Conservation (phyloP, 2,888 invertebrate genomes). For the Ichneumoninae sp. region DNA sequence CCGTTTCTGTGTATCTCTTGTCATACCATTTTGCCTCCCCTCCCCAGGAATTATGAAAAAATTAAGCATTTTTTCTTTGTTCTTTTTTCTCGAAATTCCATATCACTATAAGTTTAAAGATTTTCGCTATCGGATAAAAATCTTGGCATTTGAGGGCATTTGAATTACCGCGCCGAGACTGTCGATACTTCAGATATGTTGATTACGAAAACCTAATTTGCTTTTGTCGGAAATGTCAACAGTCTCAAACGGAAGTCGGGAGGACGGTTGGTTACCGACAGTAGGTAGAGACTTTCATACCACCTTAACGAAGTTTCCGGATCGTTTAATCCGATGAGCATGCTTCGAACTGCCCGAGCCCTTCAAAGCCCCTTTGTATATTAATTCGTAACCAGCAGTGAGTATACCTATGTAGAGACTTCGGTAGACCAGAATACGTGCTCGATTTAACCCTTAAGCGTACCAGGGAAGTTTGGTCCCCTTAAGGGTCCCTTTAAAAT, state of each 20-base stretch:
- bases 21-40: slow-evolving; percentile 24
- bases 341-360: too few relatives aligned
- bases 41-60: neutral
- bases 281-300: neutral
- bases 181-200: neutral
- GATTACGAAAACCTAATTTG: neutral
- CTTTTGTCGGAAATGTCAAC: neutral
- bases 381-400: too few relatives aligned
- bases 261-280: neutral
- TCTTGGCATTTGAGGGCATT: neutral
- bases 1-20: neutral
- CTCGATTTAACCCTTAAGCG: too few relatives aligned
- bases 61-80: neutral
- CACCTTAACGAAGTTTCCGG: neutral
- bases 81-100: neutral
- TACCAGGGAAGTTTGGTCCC: too few relatives aligned
- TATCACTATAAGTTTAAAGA: neutral
- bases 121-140: neutral
- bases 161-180: neutral
- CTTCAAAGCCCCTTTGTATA: too few relatives aligned
- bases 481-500: too few relatives aligned
- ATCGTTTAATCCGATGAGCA: neutral
- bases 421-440: too few relatives aligned
- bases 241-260: neutral
- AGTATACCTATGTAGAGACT: too few relatives aligned